Evolutionary conservation across 2,113 vertebrate species (phyloP), one percentile per base, ranked within the genome.

Genomic region (Lagopus leucura): DNA sequence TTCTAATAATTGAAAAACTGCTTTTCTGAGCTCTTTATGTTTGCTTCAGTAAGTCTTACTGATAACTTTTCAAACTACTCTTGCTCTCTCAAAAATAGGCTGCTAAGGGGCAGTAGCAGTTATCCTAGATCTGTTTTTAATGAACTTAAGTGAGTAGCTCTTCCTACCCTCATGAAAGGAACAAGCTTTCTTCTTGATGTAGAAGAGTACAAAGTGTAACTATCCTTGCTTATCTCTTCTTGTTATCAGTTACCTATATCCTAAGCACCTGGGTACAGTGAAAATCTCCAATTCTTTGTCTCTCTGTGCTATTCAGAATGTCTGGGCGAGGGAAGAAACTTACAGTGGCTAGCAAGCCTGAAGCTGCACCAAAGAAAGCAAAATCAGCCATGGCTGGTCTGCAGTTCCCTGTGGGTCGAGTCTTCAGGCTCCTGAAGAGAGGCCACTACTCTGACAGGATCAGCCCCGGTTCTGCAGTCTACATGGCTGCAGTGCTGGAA

Each of bases 321-420:
- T 98, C 98, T 90, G 98, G 97, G 40, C 94, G 64, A 78, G 97
- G 97, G 13, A 98, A 98, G 96, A 96, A 96, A 28, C 47, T 6
- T 0, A 6, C 40, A 5, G 58, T 2, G 25, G 15, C 61, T 45
- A 34, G 17, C 70, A 81, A 13, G 63, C 8, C 97, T 74, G 48
- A 7, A 82, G 40, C 14, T 40, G 25, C 24, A 91, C 11, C 4
- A 0, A 97, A 92, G 71, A 42, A 50, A 54, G 97, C 85, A 24
- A 95, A 30, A 11, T 98, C 98, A 0, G 5, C 69, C 18, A 96
- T 64, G 47, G 98, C 98, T 5, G 98, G 98, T 2, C 47, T 98
- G 45, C 96, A 95, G 66, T 99, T 99, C 70, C 98, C 98, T 1
- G 97, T 98, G 13, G 91, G 97, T 5, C 97, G 97, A 17, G 50